Evolutionary conservation across 2,888 invertebrate genomes (phyloP).

Genomic region (Lepas anatifera): DNA sequence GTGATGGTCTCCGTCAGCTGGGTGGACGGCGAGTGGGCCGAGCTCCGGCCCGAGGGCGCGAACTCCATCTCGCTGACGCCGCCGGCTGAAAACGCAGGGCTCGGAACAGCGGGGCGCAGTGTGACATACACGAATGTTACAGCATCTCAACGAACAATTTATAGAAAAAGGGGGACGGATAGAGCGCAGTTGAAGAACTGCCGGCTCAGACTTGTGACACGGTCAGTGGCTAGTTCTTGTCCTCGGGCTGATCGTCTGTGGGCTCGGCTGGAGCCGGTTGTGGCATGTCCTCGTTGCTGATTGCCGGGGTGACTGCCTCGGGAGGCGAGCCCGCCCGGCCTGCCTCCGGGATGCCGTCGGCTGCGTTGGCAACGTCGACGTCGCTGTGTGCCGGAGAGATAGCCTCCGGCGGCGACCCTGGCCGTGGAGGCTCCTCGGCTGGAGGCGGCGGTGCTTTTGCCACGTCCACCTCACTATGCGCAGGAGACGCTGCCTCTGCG

Average conservation of each 20-base stretch:
- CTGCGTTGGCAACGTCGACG: background rate
- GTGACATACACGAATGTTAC: too few species aligned
- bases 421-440: background rate
- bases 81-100: background rate
- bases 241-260: background rate
- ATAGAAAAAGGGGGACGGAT: too few species aligned
- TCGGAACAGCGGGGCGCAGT: too few species aligned
- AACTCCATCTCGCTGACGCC: background rate
- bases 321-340: background rate
- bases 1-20: background rate
- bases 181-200: too few species aligned
- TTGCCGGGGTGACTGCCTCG: background rate
- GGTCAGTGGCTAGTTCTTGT: background rate
- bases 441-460: background rate
- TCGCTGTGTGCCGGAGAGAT: background rate
- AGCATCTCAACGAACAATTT: too few species aligned
- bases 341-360: background rate
- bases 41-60: background rate
- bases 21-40: background rate
- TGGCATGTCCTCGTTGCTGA: background rate
- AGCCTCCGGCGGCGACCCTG: background rate
- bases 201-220: too few species aligned
- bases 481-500: background rate
- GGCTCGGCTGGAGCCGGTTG: background rate
- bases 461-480: background rate